phyloP scores from a whole-genome alignment of 2,797 vertebrate genomes.

The Spinibarbus caldwelli region DNA sequence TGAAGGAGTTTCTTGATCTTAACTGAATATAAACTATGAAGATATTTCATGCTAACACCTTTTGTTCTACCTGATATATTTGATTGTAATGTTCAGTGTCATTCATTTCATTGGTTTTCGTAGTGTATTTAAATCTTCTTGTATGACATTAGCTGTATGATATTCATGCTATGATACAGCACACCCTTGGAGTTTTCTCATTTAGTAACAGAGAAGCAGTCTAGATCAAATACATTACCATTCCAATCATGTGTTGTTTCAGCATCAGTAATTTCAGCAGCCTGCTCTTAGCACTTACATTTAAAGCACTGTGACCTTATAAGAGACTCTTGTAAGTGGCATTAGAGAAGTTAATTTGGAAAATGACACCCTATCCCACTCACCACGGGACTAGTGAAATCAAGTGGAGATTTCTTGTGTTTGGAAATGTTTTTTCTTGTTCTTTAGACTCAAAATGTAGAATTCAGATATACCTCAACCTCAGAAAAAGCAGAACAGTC shows the following conservation, averaged over 20 bases:
- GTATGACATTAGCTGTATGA: neutral
- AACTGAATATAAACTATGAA: neutral
- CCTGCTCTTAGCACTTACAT: neutral
- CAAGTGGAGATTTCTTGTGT: slow-evolving; percentile 1
- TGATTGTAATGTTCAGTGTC: neutral
- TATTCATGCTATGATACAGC: neutral
- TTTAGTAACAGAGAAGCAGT: slow-evolving; percentile 3
- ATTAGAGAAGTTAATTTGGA: slow-evolving; percentile 37
- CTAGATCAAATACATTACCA: slow-evolving; percentile 19
- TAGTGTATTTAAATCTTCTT: neutral
- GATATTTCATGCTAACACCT: too few relatives aligned
- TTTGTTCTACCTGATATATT: neutral
- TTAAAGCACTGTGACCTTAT: slow-evolving; percentile 32
- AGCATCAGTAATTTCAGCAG: slow-evolving; percentile 18
- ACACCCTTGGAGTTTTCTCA: neutral
- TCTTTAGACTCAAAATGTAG: neutral
- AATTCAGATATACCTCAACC: neutral
- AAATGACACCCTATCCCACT: slow-evolving; percentile 38
- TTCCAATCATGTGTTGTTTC: slow-evolving; percentile 14
- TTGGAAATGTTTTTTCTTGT: too few relatives aligned
- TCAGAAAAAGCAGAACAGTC: neutral
- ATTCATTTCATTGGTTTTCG: neutral
- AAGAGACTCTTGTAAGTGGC: neutral
- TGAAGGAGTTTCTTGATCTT: neutral
- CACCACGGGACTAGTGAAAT: slow-evolving; percentile 3